Evolutionary conservation across 2,113 vertebrate genomes (phyloP), one percentile per base, ranked within the genome.

Genomic region (Setophaga kirtlandii): DNA sequence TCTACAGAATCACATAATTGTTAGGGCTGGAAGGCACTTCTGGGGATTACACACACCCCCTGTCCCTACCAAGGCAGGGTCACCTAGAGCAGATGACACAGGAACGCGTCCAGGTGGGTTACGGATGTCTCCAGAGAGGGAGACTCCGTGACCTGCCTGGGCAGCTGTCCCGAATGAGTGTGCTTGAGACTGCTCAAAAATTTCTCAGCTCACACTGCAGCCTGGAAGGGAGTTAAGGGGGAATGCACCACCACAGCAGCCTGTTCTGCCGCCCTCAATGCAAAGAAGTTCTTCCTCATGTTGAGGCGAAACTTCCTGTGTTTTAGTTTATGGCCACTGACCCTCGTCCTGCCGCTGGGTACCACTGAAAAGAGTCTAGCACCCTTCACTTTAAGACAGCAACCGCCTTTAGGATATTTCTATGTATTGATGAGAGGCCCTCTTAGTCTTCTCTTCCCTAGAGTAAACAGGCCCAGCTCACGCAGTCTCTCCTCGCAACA

Each of bases 391-490:
- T 39, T 31, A 67, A 30, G 27, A 33, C 0, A 28, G 6, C 14
- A 47, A 6, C 14, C 6, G 1, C 14, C 7, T 47, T n/a, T 16
- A 14, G 9, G 3, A 7, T 41, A 76, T 7, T 41, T 21, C 6
- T 18, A 60, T 0, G 14, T 10, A 53, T 2, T 11, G 5, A 18
- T 3, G 4, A 62, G 7, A 68, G 4, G 3, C 4, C 25, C 6
- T 18, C 16, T 35, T 15, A n/a, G 15, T 13, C 14, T 22, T 19
- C 15, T 19, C 24, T 31, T 18, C 33, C 11, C 33, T 53, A 30
- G 4, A 39, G 7, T 30, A 30, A 30, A 83, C 15, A 69, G 35
- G 41, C 63, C 21, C 18, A 69, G 9, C 25, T 49, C 35, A 13
- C 10, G 6, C 30, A 42, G 12, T 11, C 12, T 35, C 47, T 23